Base-by-base conservation (phyloP, 2,888 invertebrate genomes). In the Aleiodes testaceus region DNA sequence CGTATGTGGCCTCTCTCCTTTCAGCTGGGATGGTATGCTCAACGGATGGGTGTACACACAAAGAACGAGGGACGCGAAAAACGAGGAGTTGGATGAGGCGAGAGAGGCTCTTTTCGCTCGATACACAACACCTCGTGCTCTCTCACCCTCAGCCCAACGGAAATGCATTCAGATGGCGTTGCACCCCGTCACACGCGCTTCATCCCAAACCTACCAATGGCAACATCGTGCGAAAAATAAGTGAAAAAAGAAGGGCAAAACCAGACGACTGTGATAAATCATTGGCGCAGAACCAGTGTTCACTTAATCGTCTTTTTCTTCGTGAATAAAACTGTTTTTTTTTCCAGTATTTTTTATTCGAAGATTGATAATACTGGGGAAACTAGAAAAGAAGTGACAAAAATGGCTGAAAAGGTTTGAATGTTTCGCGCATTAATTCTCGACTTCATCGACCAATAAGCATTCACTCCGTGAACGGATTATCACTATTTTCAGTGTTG, bases 101-200 rank as follows among this genome's bases (percentile, higher is more conserved):
- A n/a, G 67, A 61, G 11, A 42, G 14, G 18, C 12, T 12, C 26
- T 36, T 61, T 26, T 61, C 50, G 61, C 26, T 71, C 67, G 71
- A 67, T 67, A 67, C 71, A 71, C 47, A 47, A 9, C 47, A 47
- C 59, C 36, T 36, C 36, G 36, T 36, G 36, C 36, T 11, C 11
- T 11, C 7, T 7, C 36, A 36, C 36, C 36, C 36, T 11, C 7
- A 36, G 36, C 36, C 36, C 53, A 66, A 61, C 66, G 69, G 65
- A 72, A 70, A 77, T 75, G 73, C 74, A 77, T 75, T 72, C 68
- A 72, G 65, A 77, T 69, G 72, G 69, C 73, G 68, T 73, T 70
- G 70, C 72, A 64, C 55, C 70, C 70, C 59, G 14, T 47, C 20
- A 61, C 63, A 66, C 49, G 74, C 63, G 70, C 50, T 45, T 45